These are phyloP conservation scores for Harmothoe impar DNA, from an alignment of 2,888 invertebrate genomes.

Conservation along the genomic window DNA sequence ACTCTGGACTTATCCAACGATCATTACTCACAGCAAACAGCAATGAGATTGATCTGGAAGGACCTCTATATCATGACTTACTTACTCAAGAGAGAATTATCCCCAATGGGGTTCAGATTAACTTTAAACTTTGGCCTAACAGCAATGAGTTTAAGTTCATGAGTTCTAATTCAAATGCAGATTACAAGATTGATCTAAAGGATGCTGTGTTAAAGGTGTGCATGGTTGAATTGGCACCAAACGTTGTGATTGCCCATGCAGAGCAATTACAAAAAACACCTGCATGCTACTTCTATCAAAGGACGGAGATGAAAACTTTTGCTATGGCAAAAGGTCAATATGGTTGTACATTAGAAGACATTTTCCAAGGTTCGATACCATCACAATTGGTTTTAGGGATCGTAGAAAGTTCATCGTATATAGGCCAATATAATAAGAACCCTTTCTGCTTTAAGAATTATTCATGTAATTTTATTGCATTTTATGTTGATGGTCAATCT, in stretches of 20 bases:
- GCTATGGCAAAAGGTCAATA: slow-evolving; percentile 20
- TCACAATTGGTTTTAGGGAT: neutral
- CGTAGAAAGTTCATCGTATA: neutral
- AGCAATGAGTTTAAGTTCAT: neutral
- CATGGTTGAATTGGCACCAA: neutral
- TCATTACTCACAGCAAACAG: neutral
- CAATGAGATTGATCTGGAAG: neutral
- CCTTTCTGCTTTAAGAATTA: slow-evolving; percentile 22
- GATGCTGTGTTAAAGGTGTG: slow-evolving; percentile 45
- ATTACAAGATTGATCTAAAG: slow-evolving; percentile 28
- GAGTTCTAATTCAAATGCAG: neutral
- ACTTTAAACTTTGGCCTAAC: neutral
- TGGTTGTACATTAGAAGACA: slow-evolving; percentile 1
- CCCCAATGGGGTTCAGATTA: neutral
- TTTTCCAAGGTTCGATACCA: slow-evolving; percentile 45
- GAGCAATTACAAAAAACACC: neutral
- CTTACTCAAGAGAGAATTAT: neutral
- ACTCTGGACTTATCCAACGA: neutral
- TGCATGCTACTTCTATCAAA: neutral
- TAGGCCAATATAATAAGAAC: neutral
- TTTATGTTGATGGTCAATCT: slow-evolving; percentile 40
- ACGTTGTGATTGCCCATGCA: neutral
- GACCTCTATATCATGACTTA: neutral
- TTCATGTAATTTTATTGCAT: neutral
- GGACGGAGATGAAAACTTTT: slow-evolving; percentile 27